Conservation (phyloP, 2,113 vertebrate genomes). For the Pachycephala philippinensis region DNA sequence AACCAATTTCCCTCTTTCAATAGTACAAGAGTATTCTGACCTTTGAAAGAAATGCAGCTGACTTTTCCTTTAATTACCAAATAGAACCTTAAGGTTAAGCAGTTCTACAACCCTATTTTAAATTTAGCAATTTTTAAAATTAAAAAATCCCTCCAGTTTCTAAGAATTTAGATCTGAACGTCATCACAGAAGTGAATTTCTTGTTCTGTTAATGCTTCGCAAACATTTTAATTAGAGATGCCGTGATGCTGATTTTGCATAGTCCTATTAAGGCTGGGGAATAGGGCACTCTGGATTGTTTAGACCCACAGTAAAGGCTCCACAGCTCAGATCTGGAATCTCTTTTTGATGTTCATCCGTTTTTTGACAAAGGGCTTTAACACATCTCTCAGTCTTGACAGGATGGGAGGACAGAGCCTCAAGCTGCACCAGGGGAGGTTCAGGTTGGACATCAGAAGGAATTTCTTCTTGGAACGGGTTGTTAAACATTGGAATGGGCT, state of each 20-base stretch:
- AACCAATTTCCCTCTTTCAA: neutral
- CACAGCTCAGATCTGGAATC: neutral
- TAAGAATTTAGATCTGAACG: neutral
- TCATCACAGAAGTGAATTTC: neutral
- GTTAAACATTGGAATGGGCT: neutral
- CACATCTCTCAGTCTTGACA: fast-evolving
- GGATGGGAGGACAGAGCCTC: neutral
- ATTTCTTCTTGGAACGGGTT: neutral
- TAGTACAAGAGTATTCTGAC: neutral
- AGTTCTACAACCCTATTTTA: neutral
- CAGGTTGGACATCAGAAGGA: neutral
- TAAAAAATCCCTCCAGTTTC: neutral
- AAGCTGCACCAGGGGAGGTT: fast-evolving
- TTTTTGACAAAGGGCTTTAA: neutral
- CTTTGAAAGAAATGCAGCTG: neutral
- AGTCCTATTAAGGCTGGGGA: neutral
- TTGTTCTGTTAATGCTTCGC: neutral
- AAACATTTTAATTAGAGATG: neutral
- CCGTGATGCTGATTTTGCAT: neutral
- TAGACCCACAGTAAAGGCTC: neutral
- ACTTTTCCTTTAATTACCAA: neutral
- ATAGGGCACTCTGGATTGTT: neutral
- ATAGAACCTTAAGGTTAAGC: neutral
- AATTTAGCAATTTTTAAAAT: neutral
- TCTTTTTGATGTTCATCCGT: neutral